Percentiles rank a stretch among this genome's conserved stretches.
Evolutionary conservation across 2,113 vertebrate species (phyloP).

Genomic region (Macrotus californicus): DNA sequence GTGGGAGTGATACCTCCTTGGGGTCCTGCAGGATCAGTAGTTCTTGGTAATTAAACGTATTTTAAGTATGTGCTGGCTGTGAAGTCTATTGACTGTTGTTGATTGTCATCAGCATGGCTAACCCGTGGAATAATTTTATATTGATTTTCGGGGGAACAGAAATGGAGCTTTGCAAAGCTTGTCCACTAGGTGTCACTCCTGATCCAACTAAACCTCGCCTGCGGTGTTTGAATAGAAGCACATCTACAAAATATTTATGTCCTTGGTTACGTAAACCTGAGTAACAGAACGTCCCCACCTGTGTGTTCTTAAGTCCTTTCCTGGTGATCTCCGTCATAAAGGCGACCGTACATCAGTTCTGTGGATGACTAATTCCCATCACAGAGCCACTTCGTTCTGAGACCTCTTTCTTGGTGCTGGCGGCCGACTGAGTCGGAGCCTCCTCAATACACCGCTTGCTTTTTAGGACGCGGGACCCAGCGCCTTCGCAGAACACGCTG

Average conservation of each 20-base stretch:
- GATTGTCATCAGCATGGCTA: neutral
- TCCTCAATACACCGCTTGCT: accelerated
- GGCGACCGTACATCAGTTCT: neutral
- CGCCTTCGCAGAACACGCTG: neutral
- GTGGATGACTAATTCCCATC: neutral
- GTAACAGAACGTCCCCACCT: neutral
- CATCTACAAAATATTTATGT: neutral
- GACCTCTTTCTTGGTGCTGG: neutral
- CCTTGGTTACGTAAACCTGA: neutral
- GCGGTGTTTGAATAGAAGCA: neutral
- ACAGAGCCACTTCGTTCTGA: neutral
- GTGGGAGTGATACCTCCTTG: neutral
- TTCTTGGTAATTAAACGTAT: neutral
- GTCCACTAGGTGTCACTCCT: conserved; percentile 61
- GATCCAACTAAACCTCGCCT: neutral
- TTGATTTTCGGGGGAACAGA: neutral
- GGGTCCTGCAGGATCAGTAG: neutral
- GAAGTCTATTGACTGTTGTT: neutral
- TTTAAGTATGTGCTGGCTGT: neutral
- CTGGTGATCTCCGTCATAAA: neutral
- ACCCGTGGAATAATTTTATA: neutral
- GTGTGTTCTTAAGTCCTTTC: neutral
- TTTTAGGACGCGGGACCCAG: neutral
- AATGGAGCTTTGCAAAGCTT: neutral
- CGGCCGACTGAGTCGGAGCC: neutral